Evolutionary conservation across 1,140 invertebrate genomes (phyloP), one percentile per base, ranked within the genome.

Genomic region (Helicoverpa armigera): DNA sequence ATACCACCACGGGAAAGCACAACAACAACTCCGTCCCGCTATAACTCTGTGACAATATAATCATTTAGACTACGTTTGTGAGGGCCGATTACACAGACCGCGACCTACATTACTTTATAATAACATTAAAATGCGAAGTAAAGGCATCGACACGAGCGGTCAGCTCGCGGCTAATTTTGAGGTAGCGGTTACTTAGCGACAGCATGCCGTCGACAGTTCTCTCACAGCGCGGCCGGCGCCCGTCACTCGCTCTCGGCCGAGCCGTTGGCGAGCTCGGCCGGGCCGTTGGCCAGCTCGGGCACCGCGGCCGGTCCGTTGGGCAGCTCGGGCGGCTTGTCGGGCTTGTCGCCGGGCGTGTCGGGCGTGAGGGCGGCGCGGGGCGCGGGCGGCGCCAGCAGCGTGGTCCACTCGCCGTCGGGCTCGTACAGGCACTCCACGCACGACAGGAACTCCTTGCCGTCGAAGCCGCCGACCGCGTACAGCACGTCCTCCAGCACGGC

Each of bases 401-500:
- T 96, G 14, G 97, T 97, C 97, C 97, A 98, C 87, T 97, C 97
- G 85, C 97, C 96, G 67, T 96, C 96, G 51, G 96, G 95, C 53
- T 95, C 92, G 86, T 97, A 97, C 74, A 98, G 91, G 86, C 96
- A 98, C 95, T 98, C 98, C 69, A 98, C 96, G n/a, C 97, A 97
- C 86, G 97, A 97, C 29, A 98, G 94, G 94, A 98, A 98, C 79
- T 96, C 96, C 95, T 97, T 95, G 94, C 97, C 97, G 87, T 97
- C 97, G 92, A 97, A 98, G 73, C 97, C 97, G 16, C 97, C 97
- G 56, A 98, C 97, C 31, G 97, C 97, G 94, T 97, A 98, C n/a
- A 98, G 92, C 82, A 96, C 95, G 82, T 96, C 96, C 48, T 96
- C 96, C 63, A 98, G 96, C 70, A 97, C 97, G 11, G 96, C 96